phyloP scores from a whole-genome alignment of 2,113 vertebrate genomes.

The Coryphaenoides rupestris region DNA sequence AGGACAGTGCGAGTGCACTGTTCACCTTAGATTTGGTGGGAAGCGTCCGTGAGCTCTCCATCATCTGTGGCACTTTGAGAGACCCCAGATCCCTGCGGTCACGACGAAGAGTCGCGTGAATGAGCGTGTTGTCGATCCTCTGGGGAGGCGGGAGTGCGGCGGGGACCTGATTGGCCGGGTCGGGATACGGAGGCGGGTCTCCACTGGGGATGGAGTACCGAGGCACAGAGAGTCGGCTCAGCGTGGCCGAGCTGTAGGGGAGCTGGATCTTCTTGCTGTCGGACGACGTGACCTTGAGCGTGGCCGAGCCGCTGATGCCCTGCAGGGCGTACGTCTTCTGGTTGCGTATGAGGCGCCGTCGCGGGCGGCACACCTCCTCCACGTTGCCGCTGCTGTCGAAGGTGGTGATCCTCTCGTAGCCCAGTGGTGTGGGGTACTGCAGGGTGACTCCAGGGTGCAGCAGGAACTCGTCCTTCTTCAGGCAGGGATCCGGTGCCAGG shows the following conservation, averaged over 20 bases:
- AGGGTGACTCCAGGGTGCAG: constrained; percentile 79
- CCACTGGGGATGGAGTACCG: constrained; percentile 91
- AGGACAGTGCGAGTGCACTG: constrained; percentile 73
- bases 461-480: constrained; percentile 90
- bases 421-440: constrained; percentile 88
- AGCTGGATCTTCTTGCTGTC: constrained; percentile 90
- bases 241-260: constrained; percentile 89
- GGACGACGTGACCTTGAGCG: constrained; percentile 85
- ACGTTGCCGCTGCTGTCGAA: constrained; percentile 98
- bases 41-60: constrained; percentile 82
- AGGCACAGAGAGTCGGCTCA: constrained; percentile 89
- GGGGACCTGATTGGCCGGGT: constrained; percentile 80
- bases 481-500: constrained; percentile 76
- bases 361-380: constrained; percentile 94
- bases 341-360: constrained; percentile 84
- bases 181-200: constrained; percentile 94
- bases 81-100: constrained; percentile 88
- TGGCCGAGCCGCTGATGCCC: constrained; percentile 86
- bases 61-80: constrained; percentile 86
- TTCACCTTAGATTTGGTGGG: constrained; percentile 88
- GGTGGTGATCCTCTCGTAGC: constrained; percentile 95
- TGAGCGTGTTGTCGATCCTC: constrained; percentile 83
- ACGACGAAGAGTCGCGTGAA: constrained; percentile 88
- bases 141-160: constrained; percentile 75
- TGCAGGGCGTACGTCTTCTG: constrained; percentile 86